Evolutionary conservation across 2,797 vertebrate species (phyloP).

Genomic region (Fratercula arctica): DNA sequence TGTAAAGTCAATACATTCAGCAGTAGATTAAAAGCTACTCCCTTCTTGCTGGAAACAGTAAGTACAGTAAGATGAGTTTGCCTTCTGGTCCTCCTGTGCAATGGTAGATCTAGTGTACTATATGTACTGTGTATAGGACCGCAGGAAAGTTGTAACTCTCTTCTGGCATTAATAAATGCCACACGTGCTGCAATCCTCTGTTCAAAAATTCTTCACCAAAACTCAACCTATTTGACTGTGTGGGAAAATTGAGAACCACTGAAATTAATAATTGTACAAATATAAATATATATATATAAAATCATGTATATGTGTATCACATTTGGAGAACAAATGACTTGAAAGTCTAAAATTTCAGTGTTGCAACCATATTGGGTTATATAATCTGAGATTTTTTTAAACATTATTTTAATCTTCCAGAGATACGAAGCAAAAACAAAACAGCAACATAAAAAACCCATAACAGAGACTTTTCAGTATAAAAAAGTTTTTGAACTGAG

Average conservation of each 20-base stretch:
- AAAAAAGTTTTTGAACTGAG: neutral
- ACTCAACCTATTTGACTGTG: neutral
- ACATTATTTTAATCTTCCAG: neutral
- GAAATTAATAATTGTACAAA: neutral
- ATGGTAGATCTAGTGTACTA: neutral
- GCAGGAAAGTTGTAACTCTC: neutral
- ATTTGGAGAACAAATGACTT: neutral
- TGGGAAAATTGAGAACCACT: neutral
- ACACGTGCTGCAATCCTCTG: neutral
- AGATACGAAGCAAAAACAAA: neutral
- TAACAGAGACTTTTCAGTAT: neutral
- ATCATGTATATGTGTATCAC: neutral
- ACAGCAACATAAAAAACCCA: neutral
- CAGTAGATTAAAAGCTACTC: neutral
- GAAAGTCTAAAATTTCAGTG: neutral
- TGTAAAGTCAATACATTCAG: neutral
- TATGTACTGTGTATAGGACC: neutral
- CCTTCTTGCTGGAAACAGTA: neutral
- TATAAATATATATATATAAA: neutral
- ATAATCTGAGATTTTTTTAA: neutral
- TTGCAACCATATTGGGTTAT: neutral
- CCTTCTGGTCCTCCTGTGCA: neutral
- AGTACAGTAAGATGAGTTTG: neutral
- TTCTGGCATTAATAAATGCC: neutral
- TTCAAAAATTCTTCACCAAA: neutral